Conservation (phyloP, 2,113 vertebrate genomes). For the Nettapus auritus region DNA sequence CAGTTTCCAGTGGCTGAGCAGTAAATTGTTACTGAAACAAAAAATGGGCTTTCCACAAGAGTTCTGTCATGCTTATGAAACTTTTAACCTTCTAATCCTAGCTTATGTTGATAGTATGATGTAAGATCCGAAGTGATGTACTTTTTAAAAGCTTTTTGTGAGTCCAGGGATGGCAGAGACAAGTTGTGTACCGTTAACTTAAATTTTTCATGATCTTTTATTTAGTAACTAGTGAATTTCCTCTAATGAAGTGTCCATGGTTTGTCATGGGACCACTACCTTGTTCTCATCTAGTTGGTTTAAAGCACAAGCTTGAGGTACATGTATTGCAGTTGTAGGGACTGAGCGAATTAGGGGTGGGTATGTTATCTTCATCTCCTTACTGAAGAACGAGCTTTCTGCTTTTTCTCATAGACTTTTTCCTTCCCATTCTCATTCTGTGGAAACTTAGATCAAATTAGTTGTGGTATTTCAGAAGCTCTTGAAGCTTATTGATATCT, state of each 20-base stretch:
- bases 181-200: not conserved
- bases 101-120: not conserved
- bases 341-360: not conserved
- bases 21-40: not conserved
- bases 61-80: not conserved
- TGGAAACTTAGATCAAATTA: not conserved
- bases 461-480: not conserved
- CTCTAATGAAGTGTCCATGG: not conserved
- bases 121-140: not conserved
- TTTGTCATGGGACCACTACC: not conserved
- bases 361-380: not conserved
- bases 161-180: not conserved
- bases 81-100: not conserved
- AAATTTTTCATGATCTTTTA: not conserved
- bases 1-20: not conserved
- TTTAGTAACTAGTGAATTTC: not conserved
- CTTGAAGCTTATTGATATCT: not conserved
- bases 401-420: not conserved
- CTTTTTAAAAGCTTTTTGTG: not conserved
- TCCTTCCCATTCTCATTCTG: not conserved
- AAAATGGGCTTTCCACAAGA: not conserved
- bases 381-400: not conserved
- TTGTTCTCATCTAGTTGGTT: not conserved
- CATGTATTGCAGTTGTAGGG: accelerated
- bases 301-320: not conserved